phyloP scores from a whole-genome alignment of 2,113 vertebrate species.

The Pagrus major region DNA sequence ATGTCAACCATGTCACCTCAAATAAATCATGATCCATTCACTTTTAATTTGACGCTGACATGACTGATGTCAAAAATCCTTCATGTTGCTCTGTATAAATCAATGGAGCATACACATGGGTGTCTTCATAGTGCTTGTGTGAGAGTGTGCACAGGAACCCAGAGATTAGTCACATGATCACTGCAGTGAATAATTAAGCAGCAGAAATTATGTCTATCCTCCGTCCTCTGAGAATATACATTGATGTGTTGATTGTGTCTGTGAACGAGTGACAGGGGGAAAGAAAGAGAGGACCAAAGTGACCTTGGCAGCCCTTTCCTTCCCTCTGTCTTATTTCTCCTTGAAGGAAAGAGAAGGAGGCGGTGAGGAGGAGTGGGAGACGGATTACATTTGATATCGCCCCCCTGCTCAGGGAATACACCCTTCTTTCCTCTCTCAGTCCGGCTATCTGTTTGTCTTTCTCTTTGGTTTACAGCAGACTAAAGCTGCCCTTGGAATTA shows the following conservation, averaged over 20 bases:
- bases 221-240: conserved; percentile 14
- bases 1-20: not conserved
- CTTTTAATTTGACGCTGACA: not conserved
- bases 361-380: conserved; percentile 46
- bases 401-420: conserved; percentile 74
- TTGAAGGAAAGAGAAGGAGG: conserved; percentile 48
- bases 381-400: conserved; percentile 77
- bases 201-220: conserved; percentile 40
- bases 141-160: not conserved
- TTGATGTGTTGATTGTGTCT: conserved; percentile 27
- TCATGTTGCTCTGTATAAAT: conserved; percentile 15
- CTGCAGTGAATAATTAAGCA: conserved; percentile 54
- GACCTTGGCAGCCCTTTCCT: conserved; percentile 73
- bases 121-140: not conserved
- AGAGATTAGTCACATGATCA: conserved; percentile 36
- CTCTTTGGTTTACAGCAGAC: conserved; percentile 58
- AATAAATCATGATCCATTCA: not conserved
- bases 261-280: not conserved
- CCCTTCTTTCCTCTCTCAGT: conserved; percentile 50
- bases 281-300: conserved; percentile 49
- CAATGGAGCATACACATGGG: conserved; percentile 1
- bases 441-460: conserved; percentile 54
- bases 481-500: conserved; percentile 76
- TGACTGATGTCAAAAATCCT: conserved; percentile 19
- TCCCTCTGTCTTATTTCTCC: conserved; percentile 46